Evolutionary conservation across 2,888 invertebrate species (phyloP).

Genomic region (Liposcelis brunnea): DNA sequence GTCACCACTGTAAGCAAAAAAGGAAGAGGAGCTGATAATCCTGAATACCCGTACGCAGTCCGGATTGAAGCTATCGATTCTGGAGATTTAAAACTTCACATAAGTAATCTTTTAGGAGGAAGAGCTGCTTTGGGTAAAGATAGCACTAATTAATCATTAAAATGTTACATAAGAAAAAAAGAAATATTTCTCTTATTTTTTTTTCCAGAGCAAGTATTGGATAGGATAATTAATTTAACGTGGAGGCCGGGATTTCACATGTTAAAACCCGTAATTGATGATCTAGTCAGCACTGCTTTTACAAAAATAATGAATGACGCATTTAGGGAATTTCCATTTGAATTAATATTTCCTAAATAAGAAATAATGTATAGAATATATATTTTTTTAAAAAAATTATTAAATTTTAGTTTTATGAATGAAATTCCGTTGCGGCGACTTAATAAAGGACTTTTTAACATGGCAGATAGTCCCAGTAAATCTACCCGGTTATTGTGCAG

Average conservation of each 20-base stretch:
- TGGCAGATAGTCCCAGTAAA: too few species aligned
- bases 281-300: slow-evolving; percentile 65
- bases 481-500: too few species aligned
- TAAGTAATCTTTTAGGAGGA: slow-evolving; percentile 52
- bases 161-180: slow-evolving; percentile 1
- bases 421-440: too few species aligned
- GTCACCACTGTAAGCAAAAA: slow-evolving; percentile 30
- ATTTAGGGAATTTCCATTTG: slow-evolving; percentile 54
- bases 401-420: too few species aligned
- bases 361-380: too few species aligned
- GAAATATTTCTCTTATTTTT: neutral
- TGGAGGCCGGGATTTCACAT: slow-evolving; percentile 69
- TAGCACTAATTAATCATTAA: too few species aligned
- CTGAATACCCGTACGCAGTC: slow-evolving; percentile 32
- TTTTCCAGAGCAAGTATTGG: slow-evolving; percentile 45
- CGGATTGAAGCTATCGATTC: slow-evolving; percentile 56
- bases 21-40: slow-evolving; percentile 24
- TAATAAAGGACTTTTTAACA: too few species aligned
- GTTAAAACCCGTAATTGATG: slow-evolving; percentile 59
- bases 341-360: slow-evolving; percentile 24
- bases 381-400: too few species aligned
- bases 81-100: slow-evolving; percentile 59
- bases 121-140: slow-evolving; percentile 43
- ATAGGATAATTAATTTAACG: slow-evolving; percentile 57
- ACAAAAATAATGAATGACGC: slow-evolving; percentile 64